Percentiles rank a stretch among this genome's conserved stretches.
Conservation (phyloP, 2,888 invertebrate species). For the Tenthredo mesomela region DNA sequence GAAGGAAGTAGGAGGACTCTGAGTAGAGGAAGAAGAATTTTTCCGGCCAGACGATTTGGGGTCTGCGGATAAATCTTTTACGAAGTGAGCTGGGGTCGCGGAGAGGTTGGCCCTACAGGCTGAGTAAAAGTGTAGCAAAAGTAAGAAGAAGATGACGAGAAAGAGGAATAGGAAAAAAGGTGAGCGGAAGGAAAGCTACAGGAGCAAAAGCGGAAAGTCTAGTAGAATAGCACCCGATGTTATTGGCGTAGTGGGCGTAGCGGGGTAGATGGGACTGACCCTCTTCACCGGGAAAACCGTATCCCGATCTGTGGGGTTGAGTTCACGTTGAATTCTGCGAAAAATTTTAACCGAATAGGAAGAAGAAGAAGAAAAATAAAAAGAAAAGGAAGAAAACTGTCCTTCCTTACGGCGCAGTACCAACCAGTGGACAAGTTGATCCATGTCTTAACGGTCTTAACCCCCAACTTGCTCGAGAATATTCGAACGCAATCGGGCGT, state of each 20-base stretch:
- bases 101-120: neutral
- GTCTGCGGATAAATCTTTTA: slow-evolving; percentile 20
- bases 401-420: neutral
- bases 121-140: neutral
- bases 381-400: neutral
- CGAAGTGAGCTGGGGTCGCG: neutral
- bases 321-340: neutral
- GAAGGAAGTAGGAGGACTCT: neutral
- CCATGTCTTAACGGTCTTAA: slow-evolving; percentile 27
- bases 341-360: slow-evolving; percentile 36
- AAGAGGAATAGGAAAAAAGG: neutral
- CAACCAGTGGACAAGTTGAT: slow-evolving; percentile 27
- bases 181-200: neutral
- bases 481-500: slow-evolving; percentile 25
- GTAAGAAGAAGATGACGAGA: neutral
- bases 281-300: slow-evolving; percentile 40
- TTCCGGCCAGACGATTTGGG: slow-evolving; percentile 2
- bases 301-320: neutral
- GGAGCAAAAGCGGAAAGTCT: slow-evolving; percentile 19
- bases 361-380: neutral
- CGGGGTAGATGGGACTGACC: slow-evolving; percentile 33
- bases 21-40: neutral
- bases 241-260: slow-evolving; percentile 39
- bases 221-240: slow-evolving; percentile 32
- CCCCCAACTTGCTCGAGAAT: neutral